phyloP scores from a whole-genome alignment of 2,797 vertebrate species.

The Erethizon dorsatum region DNA sequence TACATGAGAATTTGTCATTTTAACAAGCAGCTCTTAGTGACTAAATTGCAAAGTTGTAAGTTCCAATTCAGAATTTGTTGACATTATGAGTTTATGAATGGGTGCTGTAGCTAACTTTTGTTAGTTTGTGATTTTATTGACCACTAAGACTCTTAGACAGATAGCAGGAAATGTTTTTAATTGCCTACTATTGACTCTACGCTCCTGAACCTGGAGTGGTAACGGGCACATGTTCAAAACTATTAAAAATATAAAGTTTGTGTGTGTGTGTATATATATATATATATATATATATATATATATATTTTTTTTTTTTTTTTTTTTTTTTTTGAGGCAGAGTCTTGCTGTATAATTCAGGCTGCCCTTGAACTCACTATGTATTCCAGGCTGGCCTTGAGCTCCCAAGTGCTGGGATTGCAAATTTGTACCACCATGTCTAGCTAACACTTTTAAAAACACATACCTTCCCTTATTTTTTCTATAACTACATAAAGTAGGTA shows the following conservation, averaged over 20 bases:
- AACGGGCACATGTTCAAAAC: not conserved
- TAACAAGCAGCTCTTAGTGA: not conserved
- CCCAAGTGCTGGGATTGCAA: too few relatives aligned
- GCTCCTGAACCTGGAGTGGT: not conserved
- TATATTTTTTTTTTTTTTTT: too few relatives aligned
- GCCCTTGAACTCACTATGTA: too few relatives aligned
- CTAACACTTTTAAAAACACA: not conserved
- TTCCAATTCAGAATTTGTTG: not conserved
- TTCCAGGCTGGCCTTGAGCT: too few relatives aligned
- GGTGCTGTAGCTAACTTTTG: not conserved
- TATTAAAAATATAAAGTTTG: constrained; percentile 18
- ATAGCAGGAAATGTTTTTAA: not conserved
- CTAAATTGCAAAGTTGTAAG: not conserved
- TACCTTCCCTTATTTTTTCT: constrained; percentile 19
- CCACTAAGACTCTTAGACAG: not conserved
- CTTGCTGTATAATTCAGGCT: too few relatives aligned
- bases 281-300: too few relatives aligned
- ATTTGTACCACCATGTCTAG: too few relatives aligned
- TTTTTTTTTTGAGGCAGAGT: too few relatives aligned
- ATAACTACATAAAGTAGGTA: not conserved
- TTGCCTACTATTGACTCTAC: not conserved
- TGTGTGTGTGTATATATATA: not conserved
- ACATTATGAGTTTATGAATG: not conserved
- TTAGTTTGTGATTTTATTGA: not conserved
- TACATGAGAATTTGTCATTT: not conserved